Conservation (phyloP, 2,113 vertebrate species). For the Charina bottae region DNA sequence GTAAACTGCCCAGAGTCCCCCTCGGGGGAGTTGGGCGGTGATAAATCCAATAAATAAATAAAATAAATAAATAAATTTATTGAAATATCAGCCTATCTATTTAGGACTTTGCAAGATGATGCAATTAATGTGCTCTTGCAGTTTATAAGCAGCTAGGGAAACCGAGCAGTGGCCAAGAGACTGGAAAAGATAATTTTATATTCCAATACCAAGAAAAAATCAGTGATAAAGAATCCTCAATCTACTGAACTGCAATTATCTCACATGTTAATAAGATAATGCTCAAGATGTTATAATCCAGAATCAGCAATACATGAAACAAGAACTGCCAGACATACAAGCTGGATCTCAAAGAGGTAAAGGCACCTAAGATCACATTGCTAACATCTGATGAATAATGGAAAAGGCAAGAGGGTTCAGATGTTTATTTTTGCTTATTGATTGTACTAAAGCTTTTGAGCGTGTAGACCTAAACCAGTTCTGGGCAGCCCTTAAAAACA, state of each 20-base stretch:
- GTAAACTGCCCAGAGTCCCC: no score
- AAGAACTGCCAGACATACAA: not conserved
- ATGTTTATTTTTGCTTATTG: not conserved
- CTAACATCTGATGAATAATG: not conserved
- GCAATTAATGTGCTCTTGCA: not conserved
- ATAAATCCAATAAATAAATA: no score
- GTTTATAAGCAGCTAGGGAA: not conserved
- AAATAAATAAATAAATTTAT: no score
- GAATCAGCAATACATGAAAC: not conserved
- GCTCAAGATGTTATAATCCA: not conserved
- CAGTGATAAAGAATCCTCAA: not conserved
- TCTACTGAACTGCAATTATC: not conserved
- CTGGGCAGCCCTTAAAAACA: not conserved
- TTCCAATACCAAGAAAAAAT: not conserved
- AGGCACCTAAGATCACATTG: not conserved
- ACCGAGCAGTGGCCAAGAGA: not conserved
- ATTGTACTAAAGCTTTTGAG: not conserved
- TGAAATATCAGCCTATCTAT: not conserved
- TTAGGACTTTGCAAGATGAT: not conserved
- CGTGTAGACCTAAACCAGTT: not conserved
- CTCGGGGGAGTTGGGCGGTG: no score
- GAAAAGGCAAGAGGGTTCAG: not conserved
- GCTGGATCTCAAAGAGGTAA: not conserved
- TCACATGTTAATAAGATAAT: not conserved
- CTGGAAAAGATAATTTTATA: not conserved